phyloP scores from a whole-genome alignment of 2,113 vertebrate species.

The Passer montanus region DNA sequence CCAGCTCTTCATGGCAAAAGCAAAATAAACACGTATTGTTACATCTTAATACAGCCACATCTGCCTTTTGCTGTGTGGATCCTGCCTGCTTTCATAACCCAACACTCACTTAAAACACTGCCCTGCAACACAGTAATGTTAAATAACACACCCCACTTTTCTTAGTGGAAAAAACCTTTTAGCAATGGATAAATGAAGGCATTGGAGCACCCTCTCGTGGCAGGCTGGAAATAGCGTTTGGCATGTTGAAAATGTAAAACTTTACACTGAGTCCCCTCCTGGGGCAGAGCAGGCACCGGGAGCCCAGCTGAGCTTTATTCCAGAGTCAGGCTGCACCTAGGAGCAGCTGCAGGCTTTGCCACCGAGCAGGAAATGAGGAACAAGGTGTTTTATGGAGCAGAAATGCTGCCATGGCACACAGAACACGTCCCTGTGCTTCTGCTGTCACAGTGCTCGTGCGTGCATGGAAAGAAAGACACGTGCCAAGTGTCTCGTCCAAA shows the following conservation, averaged over 20 bases:
- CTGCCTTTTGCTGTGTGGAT: background rate
- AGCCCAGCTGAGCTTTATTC: background rate
- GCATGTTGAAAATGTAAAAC: fast-evolving
- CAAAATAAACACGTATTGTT: background rate
- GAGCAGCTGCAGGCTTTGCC: background rate
- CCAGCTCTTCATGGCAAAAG: background rate
- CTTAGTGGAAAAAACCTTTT: background rate
- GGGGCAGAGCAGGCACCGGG: background rate
- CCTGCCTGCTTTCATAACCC: background rate
- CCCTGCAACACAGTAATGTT: background rate
- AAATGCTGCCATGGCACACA: background rate
- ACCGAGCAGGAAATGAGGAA: background rate
- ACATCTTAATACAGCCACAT: background rate
- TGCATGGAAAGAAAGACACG: background rate
- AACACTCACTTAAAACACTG: background rate
- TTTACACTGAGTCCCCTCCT: background rate
- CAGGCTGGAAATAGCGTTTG: background rate
- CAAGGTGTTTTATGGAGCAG: background rate
- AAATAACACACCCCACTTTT: background rate
- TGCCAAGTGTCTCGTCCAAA: background rate
- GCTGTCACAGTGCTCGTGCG: fast-evolving
- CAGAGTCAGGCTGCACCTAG: background rate
- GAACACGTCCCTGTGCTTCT: background rate
- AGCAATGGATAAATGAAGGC: background rate
- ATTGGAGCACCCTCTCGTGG: conserved; percentile 73